Conservation (phyloP, 2,888 invertebrate genomes). For the Cataglyphis altisquamis region DNA sequence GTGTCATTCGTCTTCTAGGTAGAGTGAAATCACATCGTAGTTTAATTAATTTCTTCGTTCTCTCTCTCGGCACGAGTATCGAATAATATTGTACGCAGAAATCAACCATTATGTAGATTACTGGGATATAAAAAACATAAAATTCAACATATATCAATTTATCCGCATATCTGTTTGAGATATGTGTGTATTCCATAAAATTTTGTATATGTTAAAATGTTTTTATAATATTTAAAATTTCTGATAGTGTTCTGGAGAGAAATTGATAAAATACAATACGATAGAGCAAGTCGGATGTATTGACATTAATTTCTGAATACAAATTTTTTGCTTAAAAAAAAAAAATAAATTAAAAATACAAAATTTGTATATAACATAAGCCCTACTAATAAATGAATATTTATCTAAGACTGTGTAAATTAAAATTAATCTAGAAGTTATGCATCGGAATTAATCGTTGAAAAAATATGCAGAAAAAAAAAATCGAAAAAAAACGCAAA, state of each 20-base stretch:
- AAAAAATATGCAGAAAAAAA: neutral
- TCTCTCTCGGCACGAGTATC: neutral
- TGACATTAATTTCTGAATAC: neutral
- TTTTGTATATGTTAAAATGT: neutral
- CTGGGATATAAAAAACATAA: neutral
- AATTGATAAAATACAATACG: neutral
- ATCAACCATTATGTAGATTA: neutral
- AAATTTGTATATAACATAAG: neutral
- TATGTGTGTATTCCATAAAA: neutral
- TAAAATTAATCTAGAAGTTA: neutral
- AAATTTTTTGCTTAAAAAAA: neutral
- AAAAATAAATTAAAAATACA: neutral
- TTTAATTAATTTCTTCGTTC: conserved; percentile 42
- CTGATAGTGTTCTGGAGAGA: neutral
- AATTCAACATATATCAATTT: neutral
- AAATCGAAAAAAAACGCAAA: neutral
- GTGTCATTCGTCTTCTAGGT: conserved; percentile 10
- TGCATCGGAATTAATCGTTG: neutral
- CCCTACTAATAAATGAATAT: neutral
- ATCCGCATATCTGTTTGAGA: neutral
- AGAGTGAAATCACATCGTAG: conserved; percentile 35
- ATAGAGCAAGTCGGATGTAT: neutral
- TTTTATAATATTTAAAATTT: neutral
- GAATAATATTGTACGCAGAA: neutral
- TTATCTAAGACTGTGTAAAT: neutral